A percentile compares a stretch with the other conserved stretches of the same genome.
Conservation (phyloP, 2,113 vertebrate species). For the Panurus biarmicus region DNA sequence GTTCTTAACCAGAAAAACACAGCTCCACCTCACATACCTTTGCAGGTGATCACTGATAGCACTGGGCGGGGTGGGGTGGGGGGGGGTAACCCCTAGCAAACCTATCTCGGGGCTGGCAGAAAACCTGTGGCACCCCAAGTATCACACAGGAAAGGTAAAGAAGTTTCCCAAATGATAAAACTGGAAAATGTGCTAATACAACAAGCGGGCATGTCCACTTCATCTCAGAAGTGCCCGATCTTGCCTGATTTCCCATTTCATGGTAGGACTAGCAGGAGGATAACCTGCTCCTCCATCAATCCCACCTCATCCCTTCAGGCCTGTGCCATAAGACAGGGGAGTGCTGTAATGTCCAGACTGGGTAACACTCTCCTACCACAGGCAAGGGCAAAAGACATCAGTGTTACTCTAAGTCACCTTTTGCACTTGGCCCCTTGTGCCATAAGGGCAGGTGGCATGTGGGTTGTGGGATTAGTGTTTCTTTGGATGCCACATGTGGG, state of each 20-base stretch:
- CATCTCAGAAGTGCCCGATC: neutral
- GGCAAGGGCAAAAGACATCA: neutral
- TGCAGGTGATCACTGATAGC: neutral
- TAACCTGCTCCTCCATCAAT: neutral
- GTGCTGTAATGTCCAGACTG: neutral
- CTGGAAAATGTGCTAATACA: neutral
- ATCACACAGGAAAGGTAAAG: neutral
- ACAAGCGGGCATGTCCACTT: neutral
- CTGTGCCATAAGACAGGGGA: neutral
- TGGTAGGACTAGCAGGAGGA: neutral
- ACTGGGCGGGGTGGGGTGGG: too few species aligned
- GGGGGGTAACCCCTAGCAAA: too few species aligned
- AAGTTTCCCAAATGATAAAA: neutral
- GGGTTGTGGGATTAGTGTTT: neutral
- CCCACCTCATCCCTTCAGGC: neutral
- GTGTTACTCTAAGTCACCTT: neutral
- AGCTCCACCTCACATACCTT: neutral
- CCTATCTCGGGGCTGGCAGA: neutral
- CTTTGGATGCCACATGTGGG: neutral
- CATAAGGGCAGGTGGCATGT: neutral
- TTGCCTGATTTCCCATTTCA: neutral
- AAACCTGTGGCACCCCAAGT: neutral
- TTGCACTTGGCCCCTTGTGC: neutral
- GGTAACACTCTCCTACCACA: neutral
- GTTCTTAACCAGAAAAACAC: neutral